phyloP scores from a whole-genome alignment of 2,888 invertebrate species.

The Steinernema carpocapsae region DNA sequence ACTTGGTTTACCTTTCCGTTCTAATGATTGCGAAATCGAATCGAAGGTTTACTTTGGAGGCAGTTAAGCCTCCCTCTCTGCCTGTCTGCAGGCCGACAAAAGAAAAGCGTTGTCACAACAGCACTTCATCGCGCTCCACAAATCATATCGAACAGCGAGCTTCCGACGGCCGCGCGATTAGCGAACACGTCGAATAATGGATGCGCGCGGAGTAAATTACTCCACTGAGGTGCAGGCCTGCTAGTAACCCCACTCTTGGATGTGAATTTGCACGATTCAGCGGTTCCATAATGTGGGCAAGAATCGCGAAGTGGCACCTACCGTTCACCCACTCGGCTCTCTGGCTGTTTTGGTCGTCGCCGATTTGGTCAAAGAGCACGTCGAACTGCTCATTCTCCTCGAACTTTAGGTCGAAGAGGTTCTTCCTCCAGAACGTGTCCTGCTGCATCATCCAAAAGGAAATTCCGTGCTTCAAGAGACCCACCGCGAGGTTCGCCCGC shows the following conservation, averaged over 20 bases:
- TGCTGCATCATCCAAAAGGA: conserved; percentile 69
- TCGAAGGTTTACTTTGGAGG: too few relatives aligned
- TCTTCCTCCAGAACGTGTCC: conserved; percentile 53
- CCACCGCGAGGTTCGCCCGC: conserved; percentile 63
- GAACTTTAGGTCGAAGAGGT: conserved; percentile 63
- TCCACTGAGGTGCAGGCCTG: background rate
- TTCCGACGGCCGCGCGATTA: conserved; percentile 25
- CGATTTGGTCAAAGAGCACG: conserved; percentile 67
- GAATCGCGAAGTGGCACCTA: conserved; percentile 40
- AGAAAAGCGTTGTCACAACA: background rate
- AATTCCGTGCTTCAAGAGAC: conserved; percentile 61
- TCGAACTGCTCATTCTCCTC: conserved; percentile 63
- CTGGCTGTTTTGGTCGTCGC: conserved; percentile 58
- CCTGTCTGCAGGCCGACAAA: too few relatives aligned
- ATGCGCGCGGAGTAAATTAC: conserved; percentile 10
- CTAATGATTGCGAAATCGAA: background rate
- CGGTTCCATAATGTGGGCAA: background rate
- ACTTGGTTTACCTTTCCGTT: background rate
- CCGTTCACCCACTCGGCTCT: conserved; percentile 68
- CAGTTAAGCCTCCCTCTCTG: too few relatives aligned
- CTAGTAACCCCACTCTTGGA: conserved; percentile 24
- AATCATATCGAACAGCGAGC: background rate
- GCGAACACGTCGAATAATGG: conserved; percentile 33
- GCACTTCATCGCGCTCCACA: conserved; percentile 1
- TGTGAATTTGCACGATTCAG: background rate